Base-by-base conservation (phyloP, 2,797 vertebrate genomes). In the Cuculus canorus region DNA sequence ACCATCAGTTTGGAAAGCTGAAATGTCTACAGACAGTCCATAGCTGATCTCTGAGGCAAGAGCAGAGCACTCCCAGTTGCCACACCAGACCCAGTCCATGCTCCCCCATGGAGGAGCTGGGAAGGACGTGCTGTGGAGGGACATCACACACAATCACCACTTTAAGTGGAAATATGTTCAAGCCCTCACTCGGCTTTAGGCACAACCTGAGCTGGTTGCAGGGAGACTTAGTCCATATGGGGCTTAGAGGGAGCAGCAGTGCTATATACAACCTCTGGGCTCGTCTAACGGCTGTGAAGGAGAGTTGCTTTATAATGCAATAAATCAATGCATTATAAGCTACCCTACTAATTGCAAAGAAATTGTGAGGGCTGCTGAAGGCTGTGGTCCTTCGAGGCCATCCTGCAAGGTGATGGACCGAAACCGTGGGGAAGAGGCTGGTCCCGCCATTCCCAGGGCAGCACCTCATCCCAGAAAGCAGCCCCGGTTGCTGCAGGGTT, bases 11-110 rank as follows among this genome's bases (percentile, higher is more conserved):
- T 53, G 50, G 35, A 9, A 9, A 57, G 65, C 69, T 66, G 72
- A 17, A 65, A 11, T 12, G 6, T 28, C 11, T 69, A 5, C 39
- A 39, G 50, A 3, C 32, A 13, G 45, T 19, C 64, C 8, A 1
- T 9, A 52, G 72, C 5, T 19, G 65, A 88, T 45, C 61, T 56
- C 28, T 0, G 3, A 43, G 78, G n/a, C 15, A 41, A 76, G 9
- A 65, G 6, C 64, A 9, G 48, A 53, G 79, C 11, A 2, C 35
- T 80, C 35, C 59, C n/a, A 17, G 72, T 43, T 76, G 59, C 59
- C 37, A 24, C 11, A 0, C 53, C 12, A 39, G 72, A 35, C 18
- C 24, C 1, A 3, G 4, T 45, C 16, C 0, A 0, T 37, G n/a
- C 33, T 43, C 15, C 41, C 9, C 16, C 0, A 1, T 0, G 11